A percentile compares a stretch with the other conserved stretches of the same genome.
Conservation (phyloP, 2,797 vertebrate genomes). For the Kryptopterus vitreolus region DNA sequence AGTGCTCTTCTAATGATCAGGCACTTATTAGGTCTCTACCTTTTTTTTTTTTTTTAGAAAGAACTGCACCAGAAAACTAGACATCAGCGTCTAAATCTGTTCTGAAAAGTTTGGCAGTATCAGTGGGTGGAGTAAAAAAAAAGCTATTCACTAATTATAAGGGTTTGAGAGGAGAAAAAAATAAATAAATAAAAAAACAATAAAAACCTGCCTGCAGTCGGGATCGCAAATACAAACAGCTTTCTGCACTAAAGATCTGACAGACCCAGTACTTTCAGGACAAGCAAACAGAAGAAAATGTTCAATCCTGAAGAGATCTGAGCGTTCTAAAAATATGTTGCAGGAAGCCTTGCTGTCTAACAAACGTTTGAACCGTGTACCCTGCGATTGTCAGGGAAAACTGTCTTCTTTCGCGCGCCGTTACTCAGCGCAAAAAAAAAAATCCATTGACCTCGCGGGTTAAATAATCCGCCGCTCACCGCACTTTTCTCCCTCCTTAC, state of each 20-base stretch:
- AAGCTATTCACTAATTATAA: conserved; percentile 53
- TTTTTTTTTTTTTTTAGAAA: neutral
- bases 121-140: conserved; percentile 12
- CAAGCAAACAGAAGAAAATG: conserved; percentile 22
- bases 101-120: neutral
- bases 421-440: conserved; percentile 27
- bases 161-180: conserved; percentile 13
- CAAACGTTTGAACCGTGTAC: conserved; percentile 36
- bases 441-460: conserved; percentile 24
- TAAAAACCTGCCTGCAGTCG: conserved; percentile 38
- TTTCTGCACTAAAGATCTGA: conserved; percentile 26
- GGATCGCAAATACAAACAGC: conserved; percentile 45
- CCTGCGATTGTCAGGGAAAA: conserved; percentile 31
- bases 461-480: conserved; percentile 31
- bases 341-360: conserved; percentile 25
- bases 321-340: conserved; percentile 37
- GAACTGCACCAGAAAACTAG: neutral
- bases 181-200: neutral
- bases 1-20: neutral
- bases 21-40: neutral
- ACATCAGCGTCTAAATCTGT: neutral
- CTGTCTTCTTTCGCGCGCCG: conserved; percentile 1
- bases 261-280: conserved; percentile 22
- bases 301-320: conserved; percentile 27
- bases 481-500: conserved; percentile 35